These are phyloP conservation scores for Drosophila tsacasi DNA, from an alignment of 1,140 invertebrate genomes.

Conservation along the genomic window DNA sequence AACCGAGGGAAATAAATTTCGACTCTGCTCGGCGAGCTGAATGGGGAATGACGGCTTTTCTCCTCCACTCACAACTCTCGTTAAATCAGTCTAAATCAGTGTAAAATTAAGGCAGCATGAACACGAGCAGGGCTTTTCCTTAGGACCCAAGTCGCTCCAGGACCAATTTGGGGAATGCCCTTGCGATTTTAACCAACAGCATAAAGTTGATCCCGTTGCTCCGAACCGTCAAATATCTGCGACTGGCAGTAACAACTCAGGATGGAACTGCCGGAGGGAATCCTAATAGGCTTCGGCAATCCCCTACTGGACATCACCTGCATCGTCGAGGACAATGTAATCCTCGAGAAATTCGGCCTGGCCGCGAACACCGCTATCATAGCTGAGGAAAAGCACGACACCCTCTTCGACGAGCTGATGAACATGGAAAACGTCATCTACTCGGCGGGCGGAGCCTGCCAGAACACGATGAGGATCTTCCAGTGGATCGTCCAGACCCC, in stretches of 20 bases:
- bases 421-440: slow-evolving; percentile 92
- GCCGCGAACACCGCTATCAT: slow-evolving; percentile 97
- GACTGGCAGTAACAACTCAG: neutral
- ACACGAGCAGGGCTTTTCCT: neutral
- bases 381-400: slow-evolving; percentile 94
- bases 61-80: slow-evolving; percentile 18
- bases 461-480: slow-evolving; percentile 95
- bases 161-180: neutral
- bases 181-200: neutral
- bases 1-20: slow-evolving; percentile 36
- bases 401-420: slow-evolving; percentile 87
- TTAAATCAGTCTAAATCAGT: slow-evolving; percentile 1
- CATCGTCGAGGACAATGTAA: slow-evolving; percentile 26
- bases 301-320: slow-evolving; percentile 66
- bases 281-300: slow-evolving; percentile 66
- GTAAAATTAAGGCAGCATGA: slow-evolving; percentile 8
- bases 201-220: neutral
- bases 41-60: slow-evolving; percentile 6
- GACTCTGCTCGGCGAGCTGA: neutral
- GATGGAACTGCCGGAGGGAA: slow-evolving; percentile 43
- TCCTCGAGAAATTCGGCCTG: slow-evolving; percentile 93
- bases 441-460: slow-evolving; percentile 96
- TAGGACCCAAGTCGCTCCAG: neutral
- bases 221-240: neutral
- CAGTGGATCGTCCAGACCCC: slow-evolving; percentile 96